Evolutionary conservation across 2,113 vertebrate species (phyloP), one percentile per base, ranked within the genome.

Genomic region (Nannospalax galili): DNA sequence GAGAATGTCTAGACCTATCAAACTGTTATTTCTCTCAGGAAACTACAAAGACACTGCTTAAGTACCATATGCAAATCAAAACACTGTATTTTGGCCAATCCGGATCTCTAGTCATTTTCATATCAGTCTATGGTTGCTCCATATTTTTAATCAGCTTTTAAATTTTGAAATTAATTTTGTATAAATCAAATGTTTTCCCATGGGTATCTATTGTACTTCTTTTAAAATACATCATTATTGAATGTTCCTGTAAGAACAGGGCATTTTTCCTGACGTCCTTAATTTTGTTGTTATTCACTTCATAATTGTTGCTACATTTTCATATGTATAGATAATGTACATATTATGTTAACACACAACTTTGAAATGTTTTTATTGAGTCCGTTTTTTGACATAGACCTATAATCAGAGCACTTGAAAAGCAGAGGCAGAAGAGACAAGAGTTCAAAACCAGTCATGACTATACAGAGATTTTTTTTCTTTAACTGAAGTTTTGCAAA

Each of bases 121-220:
- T 22, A n/a, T 84, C 22, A 48, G 70, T 87, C 82, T 65, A 65
- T 75, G 24, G 45, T 40, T 79, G 84, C 72, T 82, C 22, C n/a
- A 72, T 79, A 17, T 70, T 91, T 94, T 92, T 88, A 14, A 94
- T 86, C n/a, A 85, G 26, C 81, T 3, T 93, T 40, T 60, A 80
- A 91, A 69, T 9, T 10, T 69, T 78, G 58, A 10, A 95, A 74
- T 69, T 24, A 87, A 1, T 19, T 77, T 73, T 82, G 30, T 82
- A 14, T 20, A 82, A 72, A 30, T 84, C 48, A 7, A 52, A 52
- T 52, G 48, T 19, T 87, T 40, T 62, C 22, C 52, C 5, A 92
- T 58, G 62, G 73, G 45, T 17, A 6, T 7, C 24, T 74, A 16
- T 84, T 92, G 92, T 40, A 84, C 6, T 88, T 2, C 40, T 16